These are phyloP conservation scores for Encarsia formosa DNA, from an alignment of 2,888 invertebrate genomes.

Conservation along the genomic window DNA sequence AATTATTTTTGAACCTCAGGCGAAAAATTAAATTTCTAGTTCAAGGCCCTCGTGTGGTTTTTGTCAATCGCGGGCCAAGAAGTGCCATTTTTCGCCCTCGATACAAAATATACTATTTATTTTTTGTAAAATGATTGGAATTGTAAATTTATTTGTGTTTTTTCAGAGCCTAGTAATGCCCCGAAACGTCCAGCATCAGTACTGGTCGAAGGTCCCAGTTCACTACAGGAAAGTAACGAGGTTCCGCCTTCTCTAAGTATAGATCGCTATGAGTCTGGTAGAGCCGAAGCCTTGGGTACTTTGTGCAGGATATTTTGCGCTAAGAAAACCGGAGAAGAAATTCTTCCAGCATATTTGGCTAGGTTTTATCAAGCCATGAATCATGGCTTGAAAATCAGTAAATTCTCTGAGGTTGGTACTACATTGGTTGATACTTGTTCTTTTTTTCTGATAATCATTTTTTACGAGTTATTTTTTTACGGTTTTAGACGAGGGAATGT, in stretches of 20 bases:
- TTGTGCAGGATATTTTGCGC: constrained; percentile 94
- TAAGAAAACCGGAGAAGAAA: constrained; percentile 90
- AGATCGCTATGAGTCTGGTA: constrained; percentile 76
- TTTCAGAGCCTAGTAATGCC: constrained; percentile 45
- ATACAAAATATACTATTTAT: too few relatives aligned
- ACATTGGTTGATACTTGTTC: not conserved
- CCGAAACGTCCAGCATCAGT: constrained; percentile 65
- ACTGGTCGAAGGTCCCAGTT: constrained; percentile 64
- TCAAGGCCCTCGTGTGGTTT: too few relatives aligned
- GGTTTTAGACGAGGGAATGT: constrained; percentile 55
- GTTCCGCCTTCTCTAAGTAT: constrained; percentile 68
- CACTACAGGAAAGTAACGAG: constrained; percentile 64
- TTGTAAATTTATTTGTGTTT: constrained; percentile 1
- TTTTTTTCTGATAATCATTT: not conserved
- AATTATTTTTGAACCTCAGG: constrained; percentile 4
- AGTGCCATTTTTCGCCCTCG: too few relatives aligned
- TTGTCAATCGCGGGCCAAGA: too few relatives aligned
- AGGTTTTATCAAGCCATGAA: constrained; percentile 89
- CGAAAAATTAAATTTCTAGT: not conserved
- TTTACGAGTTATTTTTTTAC: not conserved
- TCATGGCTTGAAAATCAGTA: constrained; percentile 72
- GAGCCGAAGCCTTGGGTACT: constrained; percentile 93
- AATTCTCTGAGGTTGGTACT: constrained; percentile 40
- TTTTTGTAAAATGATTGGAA: constrained; percentile 2
- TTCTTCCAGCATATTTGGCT: constrained; percentile 87